Percentiles rank a stretch among this genome's conserved stretches.
phyloP scores from a whole-genome alignment of 2,888 invertebrate genomes.

The Fragum fragum region DNA sequence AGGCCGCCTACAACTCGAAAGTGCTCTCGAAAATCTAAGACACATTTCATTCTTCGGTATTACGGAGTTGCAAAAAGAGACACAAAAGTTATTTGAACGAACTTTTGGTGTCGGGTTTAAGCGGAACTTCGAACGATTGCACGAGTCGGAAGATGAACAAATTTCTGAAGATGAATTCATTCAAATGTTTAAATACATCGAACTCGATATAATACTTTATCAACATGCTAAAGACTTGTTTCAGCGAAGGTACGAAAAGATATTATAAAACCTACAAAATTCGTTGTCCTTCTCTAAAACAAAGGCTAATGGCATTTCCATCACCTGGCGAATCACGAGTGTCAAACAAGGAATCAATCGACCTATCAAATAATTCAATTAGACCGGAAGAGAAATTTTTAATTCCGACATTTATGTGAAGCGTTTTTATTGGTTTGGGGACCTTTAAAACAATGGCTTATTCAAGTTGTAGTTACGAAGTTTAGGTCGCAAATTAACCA shows the following conservation, averaged over 20 bases:
- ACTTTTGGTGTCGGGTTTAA: constrained; percentile 59
- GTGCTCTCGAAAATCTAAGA: constrained; percentile 50
- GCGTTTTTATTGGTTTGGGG: too few relatives aligned
- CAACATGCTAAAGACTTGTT: constrained; percentile 56
- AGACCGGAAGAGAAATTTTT: too few relatives aligned
- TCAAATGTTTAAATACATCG: constrained; percentile 55
- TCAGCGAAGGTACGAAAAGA: constrained; percentile 1
- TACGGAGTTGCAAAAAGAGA: constrained; percentile 50
- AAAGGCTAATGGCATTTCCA: too few relatives aligned
- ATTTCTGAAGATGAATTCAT: constrained; percentile 57
- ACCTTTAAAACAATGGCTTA: too few relatives aligned
- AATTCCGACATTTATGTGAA: too few relatives aligned
- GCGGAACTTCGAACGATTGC: constrained; percentile 33
- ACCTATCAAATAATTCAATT: too few relatives aligned
- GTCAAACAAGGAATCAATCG: too few relatives aligned
- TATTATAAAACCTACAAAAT: not conserved
- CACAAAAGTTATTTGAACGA: constrained; percentile 57
- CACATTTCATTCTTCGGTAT: constrained; percentile 60
- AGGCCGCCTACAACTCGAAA: constrained; percentile 34
- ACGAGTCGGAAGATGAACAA: constrained; percentile 38
- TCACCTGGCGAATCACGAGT: too few relatives aligned
- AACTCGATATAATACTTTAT: constrained; percentile 62
- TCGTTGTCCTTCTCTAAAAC: too few relatives aligned
- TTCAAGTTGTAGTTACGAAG: too few relatives aligned
- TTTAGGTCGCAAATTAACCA: too few relatives aligned